Percentiles rank a stretch among this genome's conserved stretches.
These are phyloP conservation scores for Lepidocyrtinus sp. DNA, from an alignment of 2,888 invertebrate genomes.

Conservation along the genomic window DNA sequence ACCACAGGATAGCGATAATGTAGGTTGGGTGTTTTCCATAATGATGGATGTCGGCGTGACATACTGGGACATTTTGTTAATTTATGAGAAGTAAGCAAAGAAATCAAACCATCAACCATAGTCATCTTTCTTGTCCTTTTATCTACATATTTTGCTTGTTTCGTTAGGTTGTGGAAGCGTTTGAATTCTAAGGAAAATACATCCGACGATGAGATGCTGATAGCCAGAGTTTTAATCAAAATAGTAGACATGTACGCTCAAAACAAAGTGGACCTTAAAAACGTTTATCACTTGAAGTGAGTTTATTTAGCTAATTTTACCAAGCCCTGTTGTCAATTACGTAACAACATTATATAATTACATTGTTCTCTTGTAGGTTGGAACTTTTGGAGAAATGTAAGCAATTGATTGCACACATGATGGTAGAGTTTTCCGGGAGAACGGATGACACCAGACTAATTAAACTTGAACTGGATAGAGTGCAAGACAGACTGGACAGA, in stretches of 20 bases:
- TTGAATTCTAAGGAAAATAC: slow-evolving; percentile 51
- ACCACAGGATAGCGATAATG: slow-evolving; percentile 75
- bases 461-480: slow-evolving; percentile 61
- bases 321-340: neutral
- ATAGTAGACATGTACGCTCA: slow-evolving; percentile 65
- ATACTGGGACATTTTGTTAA: slow-evolving; percentile 83
- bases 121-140: too few relatives aligned
- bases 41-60: slow-evolving; percentile 85
- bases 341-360: slow-evolving; percentile 2
- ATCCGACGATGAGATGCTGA: slow-evolving; percentile 59
- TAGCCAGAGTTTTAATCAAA: slow-evolving; percentile 66
- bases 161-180: slow-evolving; percentile 64
- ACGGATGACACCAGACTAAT: slow-evolving; percentile 64
- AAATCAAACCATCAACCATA: too few relatives aligned
- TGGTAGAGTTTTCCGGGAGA: slow-evolving; percentile 68
- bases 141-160: neutral
- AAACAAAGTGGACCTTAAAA: slow-evolving; percentile 59
- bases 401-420: slow-evolving; percentile 66
- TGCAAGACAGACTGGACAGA: slow-evolving; percentile 49
- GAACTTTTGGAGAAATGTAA: slow-evolving; percentile 69
- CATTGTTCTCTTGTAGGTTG: slow-evolving; percentile 42
- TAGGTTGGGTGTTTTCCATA: slow-evolving; percentile 83
- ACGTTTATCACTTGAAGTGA: slow-evolving; percentile 43
- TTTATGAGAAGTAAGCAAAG: slow-evolving; percentile 83
- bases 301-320: neutral